Evolutionary conservation across 2,888 invertebrate genomes (phyloP), one percentile per base, ranked within the genome.

Genomic region (Autographa pulchrina): DNA sequence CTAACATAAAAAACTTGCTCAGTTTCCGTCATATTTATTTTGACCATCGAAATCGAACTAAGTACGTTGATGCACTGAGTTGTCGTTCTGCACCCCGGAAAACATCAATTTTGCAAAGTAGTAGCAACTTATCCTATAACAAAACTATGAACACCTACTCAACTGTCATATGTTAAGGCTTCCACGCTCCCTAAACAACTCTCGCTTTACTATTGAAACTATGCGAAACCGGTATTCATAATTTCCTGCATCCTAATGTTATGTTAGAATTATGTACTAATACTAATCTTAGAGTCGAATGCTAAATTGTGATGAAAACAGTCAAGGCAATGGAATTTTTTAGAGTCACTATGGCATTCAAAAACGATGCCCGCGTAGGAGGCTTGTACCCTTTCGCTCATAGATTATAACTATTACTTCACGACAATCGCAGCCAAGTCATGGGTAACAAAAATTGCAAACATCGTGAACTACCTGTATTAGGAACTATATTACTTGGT

Each of bases 171-270:
- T 48, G n/a, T 43, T 48, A 48, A 48, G 16, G 48, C 48, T 48
- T 48, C 48, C 48, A 48, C 48, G 48, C 48, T 48, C 48, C 48
- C 48, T 48, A n/a, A n/a, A n/a, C 48, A n/a, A 48, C 43, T 48
- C 48, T 48, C 48, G 48, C 48, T 48, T 48, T 48, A 48, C n/a
- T n/a, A 48, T 48, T n/a, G 48, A 48, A 48, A 7, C 48, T n/a
- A 48, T 8, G 4, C 48, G n/a, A 48, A 48, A 48, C 48, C 16
- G 48, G 48, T 48, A 48, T n/a, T 48, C 14, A 48, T 48, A 48
- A 48, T 48, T 48, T 48, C 48, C 48, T 48, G 48, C 48, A 48
- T 48, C 48, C 48, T 48, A 48, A 48, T 48, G 48, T 48, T 48
- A 48, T 43, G 43, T 48, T 48, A n/a, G n/a, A 48, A 48, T 16